phyloP scores from a whole-genome alignment of 2,797 vertebrate genomes.

The Graptemys geographica region DNA sequence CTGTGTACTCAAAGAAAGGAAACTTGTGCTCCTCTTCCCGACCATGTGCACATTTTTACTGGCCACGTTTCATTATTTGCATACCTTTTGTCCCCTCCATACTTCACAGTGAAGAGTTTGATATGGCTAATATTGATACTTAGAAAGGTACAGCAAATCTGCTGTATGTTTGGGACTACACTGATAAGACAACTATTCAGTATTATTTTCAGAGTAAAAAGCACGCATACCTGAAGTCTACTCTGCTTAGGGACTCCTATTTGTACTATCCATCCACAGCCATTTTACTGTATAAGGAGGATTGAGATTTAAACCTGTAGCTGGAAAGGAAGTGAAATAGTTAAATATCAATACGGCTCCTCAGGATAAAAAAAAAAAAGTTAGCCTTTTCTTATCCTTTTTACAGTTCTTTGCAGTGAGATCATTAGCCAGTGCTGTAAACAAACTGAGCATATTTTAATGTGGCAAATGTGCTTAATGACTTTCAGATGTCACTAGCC shows the following conservation, averaged over 20 bases:
- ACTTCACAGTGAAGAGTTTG: neutral
- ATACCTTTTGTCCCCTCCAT: neutral
- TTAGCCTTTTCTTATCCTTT: neutral
- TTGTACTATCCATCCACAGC: neutral
- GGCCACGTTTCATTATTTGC: neutral
- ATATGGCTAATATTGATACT: neutral
- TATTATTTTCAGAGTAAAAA: conserved; percentile 8
- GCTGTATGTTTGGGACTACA: neutral
- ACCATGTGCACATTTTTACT: neutral
- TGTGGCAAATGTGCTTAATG: conserved; percentile 27
- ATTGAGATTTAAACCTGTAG: neutral
- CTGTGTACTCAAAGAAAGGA: neutral
- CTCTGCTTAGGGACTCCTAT: neutral
- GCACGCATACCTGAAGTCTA: neutral
- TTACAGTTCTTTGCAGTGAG: neutral
- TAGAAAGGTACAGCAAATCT: conserved; percentile 7
- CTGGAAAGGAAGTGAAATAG: neutral
- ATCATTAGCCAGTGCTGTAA: neutral
- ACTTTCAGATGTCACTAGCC: conserved; percentile 20
- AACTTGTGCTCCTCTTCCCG: neutral
- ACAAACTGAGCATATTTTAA: conserved; percentile 15
- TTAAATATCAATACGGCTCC: neutral
- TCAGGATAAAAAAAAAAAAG: neutral
- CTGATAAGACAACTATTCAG: conserved; percentile 9
- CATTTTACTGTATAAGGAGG: neutral